These are phyloP conservation scores for Orthosia gothica DNA, from an alignment of 2,888 invertebrate genomes.

Conservation along the genomic window DNA sequence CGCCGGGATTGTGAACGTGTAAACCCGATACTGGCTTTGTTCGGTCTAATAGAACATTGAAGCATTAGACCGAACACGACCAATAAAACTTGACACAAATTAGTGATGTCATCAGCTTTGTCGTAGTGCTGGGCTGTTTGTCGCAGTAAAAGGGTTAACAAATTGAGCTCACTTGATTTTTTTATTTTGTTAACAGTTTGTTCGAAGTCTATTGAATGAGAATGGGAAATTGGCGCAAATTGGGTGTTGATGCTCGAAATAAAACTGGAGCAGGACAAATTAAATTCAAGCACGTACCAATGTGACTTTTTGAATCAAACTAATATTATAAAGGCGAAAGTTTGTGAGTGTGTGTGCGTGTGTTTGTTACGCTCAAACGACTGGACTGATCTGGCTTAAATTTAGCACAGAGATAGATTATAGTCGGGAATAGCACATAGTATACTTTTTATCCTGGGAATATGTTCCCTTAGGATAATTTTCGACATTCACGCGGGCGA, in stretches of 20 bases:
- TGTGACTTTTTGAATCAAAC: too few relatives aligned
- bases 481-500: too few relatives aligned
- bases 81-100: constrained; percentile 34
- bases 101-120: constrained; percentile 45
- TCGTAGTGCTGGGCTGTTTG: constrained; percentile 18
- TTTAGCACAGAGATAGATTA: too few relatives aligned
- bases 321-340: too few relatives aligned
- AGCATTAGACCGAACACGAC: constrained; percentile 2
- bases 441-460: too few relatives aligned
- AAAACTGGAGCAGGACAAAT: neutral
- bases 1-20: neutral
- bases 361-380: too few relatives aligned
- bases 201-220: constrained; percentile 9
- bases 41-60: neutral
- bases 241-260: constrained; percentile 1
- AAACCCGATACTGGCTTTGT: neutral
- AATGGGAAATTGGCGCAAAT: neutral
- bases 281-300: neutral
- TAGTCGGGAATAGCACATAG: too few relatives aligned
- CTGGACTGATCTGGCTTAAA: too few relatives aligned
- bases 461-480: too few relatives aligned
- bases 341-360: too few relatives aligned
- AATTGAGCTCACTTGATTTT: constrained; percentile 37
- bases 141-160: constrained; percentile 32
- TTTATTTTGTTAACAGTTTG: constrained; percentile 35